Conservation (phyloP, 2,113 vertebrate species). For the Microtus ochrogaster region DNA sequence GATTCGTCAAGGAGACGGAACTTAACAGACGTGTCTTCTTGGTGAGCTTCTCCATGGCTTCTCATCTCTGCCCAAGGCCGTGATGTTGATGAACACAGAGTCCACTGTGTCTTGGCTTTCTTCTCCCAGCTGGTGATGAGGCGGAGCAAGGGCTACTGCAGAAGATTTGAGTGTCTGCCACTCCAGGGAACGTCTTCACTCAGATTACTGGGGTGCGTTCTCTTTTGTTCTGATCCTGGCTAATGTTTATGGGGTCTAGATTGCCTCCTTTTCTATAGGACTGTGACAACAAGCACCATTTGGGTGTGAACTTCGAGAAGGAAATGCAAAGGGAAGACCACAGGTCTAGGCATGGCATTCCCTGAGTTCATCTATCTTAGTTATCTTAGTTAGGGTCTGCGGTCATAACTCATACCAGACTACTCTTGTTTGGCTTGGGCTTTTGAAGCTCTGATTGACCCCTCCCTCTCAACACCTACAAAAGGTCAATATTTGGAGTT, state of each 20-base stretch:
- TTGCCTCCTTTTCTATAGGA: neutral
- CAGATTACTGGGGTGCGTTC: neutral
- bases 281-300: neutral
- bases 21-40: neutral
- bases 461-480: neutral
- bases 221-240: neutral
- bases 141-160: neutral
- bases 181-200: neutral
- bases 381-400: neutral
- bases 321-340: neutral
- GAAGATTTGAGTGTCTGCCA: neutral
- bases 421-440: neutral
- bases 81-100: neutral
- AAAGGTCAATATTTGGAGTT: neutral
- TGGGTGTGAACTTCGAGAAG: neutral
- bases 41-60: neutral
- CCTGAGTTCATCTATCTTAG: no score
- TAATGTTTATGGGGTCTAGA: neutral
- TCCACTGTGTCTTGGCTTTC: rapidly evolving
- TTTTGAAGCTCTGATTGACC: neutral
- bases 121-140: no score
- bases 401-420: neutral
- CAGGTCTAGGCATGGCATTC: neutral
- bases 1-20: neutral
- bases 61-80: neutral